Base-by-base conservation (phyloP, 2,797 vertebrate genomes). In the Pipistrellus nathusii region DNA sequence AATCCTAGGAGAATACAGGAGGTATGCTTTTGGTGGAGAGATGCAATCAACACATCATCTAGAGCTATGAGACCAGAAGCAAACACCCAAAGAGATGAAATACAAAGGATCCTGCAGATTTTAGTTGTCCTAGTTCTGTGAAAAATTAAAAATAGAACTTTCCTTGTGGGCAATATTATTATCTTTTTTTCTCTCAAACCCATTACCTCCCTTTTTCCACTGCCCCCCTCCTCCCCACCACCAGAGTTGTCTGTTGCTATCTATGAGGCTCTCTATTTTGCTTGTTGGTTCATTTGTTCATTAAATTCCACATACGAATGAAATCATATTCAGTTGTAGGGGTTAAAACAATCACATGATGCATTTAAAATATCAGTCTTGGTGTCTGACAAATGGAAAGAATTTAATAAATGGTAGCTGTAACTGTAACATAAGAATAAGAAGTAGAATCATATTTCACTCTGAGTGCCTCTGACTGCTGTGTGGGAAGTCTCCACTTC, bases 1-100 rank as follows among this genome's bases (percentile, higher is more conserved):
- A 90, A 75, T 48, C 27, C 68, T 73, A 69, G 20, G 8, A 46
- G 27, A 57, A 72, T 8, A 21, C 9, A 30, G 4, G 41, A 35
- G 7, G 11, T n/a, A 0, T 53, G 13, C 7, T 68, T 69, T 13
- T 2, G 1, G 2, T 13, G 0, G 17, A 0, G n/a, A 59, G 41
- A 3, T 11, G 5, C 23, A n/a, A 25, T 71, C 51, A 71, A 14
- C 2, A 21, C 48, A 75, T 8, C 75, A 12, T 44, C 68, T 59
- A 14, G 3, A 75, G 18, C 1, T 25, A 4, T 12, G 32, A 84
- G 2, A 51, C 12, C n/a, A 57, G 51, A 92, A 84, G 44, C 35
- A 62, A 85, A 83, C 8, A 44, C 15, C 8, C 1, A 11, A 83
- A 46, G 57, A 85, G 13, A 81, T 72, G 8, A 88, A 53, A 41